Evolutionary conservation across 2,797 vertebrate species (phyloP).

Genomic region (Pipistrellus nathusii): DNA sequence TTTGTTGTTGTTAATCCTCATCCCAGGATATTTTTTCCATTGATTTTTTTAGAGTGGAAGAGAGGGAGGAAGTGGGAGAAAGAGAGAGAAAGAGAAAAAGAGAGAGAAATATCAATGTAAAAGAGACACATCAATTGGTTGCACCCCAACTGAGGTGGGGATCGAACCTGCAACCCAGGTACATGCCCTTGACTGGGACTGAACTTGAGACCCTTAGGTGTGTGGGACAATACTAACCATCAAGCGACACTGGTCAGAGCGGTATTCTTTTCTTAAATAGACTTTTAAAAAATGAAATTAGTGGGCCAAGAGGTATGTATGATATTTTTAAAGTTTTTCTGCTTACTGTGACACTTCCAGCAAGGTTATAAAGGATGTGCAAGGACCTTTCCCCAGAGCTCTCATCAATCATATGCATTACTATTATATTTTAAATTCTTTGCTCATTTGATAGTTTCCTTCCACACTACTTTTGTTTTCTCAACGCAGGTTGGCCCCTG

Average conservation of each 20-base stretch:
- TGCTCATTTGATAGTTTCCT: not conserved
- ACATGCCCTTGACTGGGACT: too few relatives aligned
- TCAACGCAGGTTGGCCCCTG: not conserved
- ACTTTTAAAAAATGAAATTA: not conserved
- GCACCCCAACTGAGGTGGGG: too few relatives aligned
- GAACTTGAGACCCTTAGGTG: too few relatives aligned
- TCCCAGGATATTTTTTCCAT: too few relatives aligned
- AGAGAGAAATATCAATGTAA: too few relatives aligned
- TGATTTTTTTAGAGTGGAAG: too few relatives aligned
- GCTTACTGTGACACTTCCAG: not conserved
- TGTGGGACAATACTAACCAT: too few relatives aligned
- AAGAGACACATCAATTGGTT: too few relatives aligned
- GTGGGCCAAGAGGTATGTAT: not conserved
- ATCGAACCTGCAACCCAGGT: too few relatives aligned
- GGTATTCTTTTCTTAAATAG: slow-evolving; percentile 18
- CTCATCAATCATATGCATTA: not conserved
- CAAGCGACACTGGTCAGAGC: not conserved
- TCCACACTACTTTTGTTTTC: not conserved
- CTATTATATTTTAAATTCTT: not conserved
- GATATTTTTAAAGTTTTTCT: not conserved
- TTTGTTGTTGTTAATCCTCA: not conserved
- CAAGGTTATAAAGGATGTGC: not conserved
- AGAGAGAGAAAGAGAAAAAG: too few relatives aligned
- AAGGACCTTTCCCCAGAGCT: not conserved
- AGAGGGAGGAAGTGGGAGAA: too few relatives aligned